A percentile compares a stretch with the other conserved stretches of the same genome.
phyloP scores from a whole-genome alignment of 1,140 invertebrate genomes.

The Drosophila mauritiana region DNA sequence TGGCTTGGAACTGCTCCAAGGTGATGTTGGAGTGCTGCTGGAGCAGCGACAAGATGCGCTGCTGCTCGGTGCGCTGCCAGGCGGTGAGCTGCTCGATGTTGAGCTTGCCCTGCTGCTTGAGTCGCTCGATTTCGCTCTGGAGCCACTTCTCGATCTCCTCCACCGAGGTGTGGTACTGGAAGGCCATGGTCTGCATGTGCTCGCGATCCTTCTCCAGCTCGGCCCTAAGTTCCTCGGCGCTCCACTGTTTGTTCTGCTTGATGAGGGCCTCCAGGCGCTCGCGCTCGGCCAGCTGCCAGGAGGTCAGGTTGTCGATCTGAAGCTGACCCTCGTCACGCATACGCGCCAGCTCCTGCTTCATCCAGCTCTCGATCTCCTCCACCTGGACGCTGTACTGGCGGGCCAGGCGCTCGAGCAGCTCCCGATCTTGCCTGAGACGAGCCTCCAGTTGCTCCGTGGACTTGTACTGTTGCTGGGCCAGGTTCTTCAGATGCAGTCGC shows the following conservation, averaged over 20 bases:
- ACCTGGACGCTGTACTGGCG: constrained; percentile 78
- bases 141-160: constrained; percentile 82
- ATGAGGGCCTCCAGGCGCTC: constrained; percentile 72
- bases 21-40: constrained; percentile 75
- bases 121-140: constrained; percentile 65
- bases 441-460: constrained; percentile 79
- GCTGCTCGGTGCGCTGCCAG: constrained; percentile 77
- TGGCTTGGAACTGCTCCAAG: constrained; percentile 70
- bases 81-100: constrained; percentile 74
- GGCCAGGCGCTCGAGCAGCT: constrained; percentile 68
- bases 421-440: constrained; percentile 71
- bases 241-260: constrained; percentile 76
- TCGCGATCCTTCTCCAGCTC: constrained; percentile 75
- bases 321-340: constrained; percentile 79
- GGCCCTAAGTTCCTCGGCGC: constrained; percentile 67
- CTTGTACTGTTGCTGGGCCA: constrained; percentile 78
- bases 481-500: constrained; percentile 70
- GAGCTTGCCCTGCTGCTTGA: constrained; percentile 73
- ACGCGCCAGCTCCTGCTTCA: constrained; percentile 78
- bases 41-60: constrained; percentile 64
- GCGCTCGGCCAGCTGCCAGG: constrained; percentile 77
- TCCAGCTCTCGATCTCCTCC: constrained; percentile 79
- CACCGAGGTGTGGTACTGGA: constrained; percentile 79
- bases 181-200: constrained; percentile 82
- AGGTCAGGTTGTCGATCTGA: constrained; percentile 78